Base-by-base conservation (phyloP, 2,113 vertebrate genomes). In the Chaetodon trifascialis region DNA sequence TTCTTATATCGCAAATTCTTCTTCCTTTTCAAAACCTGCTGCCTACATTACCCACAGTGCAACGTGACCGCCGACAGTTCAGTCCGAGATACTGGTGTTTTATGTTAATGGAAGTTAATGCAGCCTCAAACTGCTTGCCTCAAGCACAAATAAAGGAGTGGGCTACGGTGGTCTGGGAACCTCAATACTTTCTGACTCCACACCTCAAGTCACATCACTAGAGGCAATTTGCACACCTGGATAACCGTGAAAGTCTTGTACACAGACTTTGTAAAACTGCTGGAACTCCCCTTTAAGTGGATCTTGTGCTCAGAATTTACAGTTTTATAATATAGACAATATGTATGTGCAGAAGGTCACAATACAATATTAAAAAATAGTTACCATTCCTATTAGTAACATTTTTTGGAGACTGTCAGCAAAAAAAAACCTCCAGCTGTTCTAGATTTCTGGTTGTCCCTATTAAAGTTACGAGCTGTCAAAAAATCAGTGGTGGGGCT, bases 381-480 rank as follows among this genome's bases (percentile, higher is more conserved):
- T 47, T 49, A 34, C 12, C 15, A n/a, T 60, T 60, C 11, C 11
- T n/a, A n/a, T 1, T 59, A 4, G 44, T 2, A 54, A 30, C 7
- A 75, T 42, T 19, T 30, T 30, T 30, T 16, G 3, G 36, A 49
- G 47, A 19, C 34, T 54, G 60, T 64, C 16, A 56, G 70, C 40
- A 12, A 34, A 56, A 58, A 59, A 36, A 1, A 78, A n/a, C 10
- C 34, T 42, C 51, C 47, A 49, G 47, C 46, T 44, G 51, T 83
- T 71, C 58, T 16, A 56, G 64, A 38, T 60, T 46, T 58, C 4
- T 15, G 42, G 42, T 36, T 40, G 19, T 65, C 75, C 36, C 38
- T 21, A 40, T 76, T 55, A 72, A 72, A 85, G 73, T 38, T 74
- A 52, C 21, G 59, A 73, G 51, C 17, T 52, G 46, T 60, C 30